Evolutionary conservation across 2,888 invertebrate species (phyloP).

Genomic region (Cistogaster globosa): DNA sequence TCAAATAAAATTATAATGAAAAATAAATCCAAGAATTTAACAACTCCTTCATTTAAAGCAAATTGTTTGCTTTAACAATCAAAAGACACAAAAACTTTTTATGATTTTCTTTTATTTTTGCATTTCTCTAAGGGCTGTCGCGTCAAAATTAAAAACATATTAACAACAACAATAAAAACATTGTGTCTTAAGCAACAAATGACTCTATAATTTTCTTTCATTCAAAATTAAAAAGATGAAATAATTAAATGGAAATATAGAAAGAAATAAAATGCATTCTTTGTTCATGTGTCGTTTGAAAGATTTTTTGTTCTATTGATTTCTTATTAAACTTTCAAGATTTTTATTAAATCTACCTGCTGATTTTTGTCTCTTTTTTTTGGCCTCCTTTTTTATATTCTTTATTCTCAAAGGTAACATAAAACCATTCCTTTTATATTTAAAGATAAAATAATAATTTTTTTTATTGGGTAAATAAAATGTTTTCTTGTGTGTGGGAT

Average conservation of each 20-base stretch:
- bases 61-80: too few relatives aligned
- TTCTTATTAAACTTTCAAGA: slow-evolving; percentile 10
- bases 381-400: neutral
- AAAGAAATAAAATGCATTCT: too few relatives aligned
- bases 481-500: neutral
- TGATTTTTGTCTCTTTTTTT: neutral
- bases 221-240: too few relatives aligned
- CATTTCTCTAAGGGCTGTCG: slow-evolving; percentile 34
- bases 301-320: neutral
- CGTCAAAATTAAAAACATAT: slow-evolving; percentile 6
- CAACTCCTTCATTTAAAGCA: too few relatives aligned
- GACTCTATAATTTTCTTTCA: too few relatives aligned
- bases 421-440: neutral
- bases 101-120: neutral
- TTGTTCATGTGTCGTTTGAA: neutral
- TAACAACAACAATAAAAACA: neutral
- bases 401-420: neutral
- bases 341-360: slow-evolving; percentile 12
- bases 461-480: too few relatives aligned
- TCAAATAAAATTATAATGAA: too few relatives aligned
- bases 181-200: neutral
- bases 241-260: neutral
- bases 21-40: too few relatives aligned
- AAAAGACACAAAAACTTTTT: neutral
- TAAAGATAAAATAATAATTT: too few relatives aligned